phyloP scores from a whole-genome alignment of 2,797 vertebrate genomes.

The Chromis chromis region DNA sequence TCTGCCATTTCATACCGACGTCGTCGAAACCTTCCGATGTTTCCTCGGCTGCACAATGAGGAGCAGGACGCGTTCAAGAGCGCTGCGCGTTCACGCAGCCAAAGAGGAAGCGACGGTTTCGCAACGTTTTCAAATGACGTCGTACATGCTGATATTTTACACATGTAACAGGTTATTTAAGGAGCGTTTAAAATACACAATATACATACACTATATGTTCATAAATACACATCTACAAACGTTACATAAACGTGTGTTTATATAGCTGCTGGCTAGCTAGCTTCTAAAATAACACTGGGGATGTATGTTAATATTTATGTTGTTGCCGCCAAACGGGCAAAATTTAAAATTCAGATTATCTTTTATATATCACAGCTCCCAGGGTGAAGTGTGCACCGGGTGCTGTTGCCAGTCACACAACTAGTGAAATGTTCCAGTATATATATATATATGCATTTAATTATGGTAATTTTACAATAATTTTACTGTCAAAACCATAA shows the following conservation, averaged over 20 bases:
- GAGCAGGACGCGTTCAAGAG: conserved; percentile 70
- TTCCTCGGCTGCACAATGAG: conserved; percentile 79
- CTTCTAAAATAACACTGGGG: background rate
- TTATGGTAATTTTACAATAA: too few relatives aligned
- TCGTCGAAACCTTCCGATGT: conserved; percentile 77
- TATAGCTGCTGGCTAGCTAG: background rate
- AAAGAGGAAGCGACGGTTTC: conserved; percentile 60
- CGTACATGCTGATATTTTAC: background rate
- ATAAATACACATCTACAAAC: background rate
- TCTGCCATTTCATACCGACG: conserved; percentile 83
- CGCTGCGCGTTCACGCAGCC: conserved; percentile 58
- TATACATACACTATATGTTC: background rate
- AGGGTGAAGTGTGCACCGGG: conserved; percentile 10
- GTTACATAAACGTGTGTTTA: background rate
- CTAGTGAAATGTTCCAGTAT: too few relatives aligned
- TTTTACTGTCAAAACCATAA: too few relatives aligned
- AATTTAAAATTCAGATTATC: background rate
- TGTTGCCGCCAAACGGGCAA: background rate
- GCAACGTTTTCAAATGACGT: conserved; percentile 63
- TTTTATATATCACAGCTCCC: conserved; percentile 5
- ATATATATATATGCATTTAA: too few relatives aligned
- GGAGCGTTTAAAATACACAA: background rate
- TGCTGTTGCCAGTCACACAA: conserved; percentile 9
- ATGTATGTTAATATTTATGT: background rate
- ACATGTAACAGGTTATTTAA: background rate